phyloP scores from a whole-genome alignment of 2,113 vertebrate species.

The Cyanistes caeruleus region DNA sequence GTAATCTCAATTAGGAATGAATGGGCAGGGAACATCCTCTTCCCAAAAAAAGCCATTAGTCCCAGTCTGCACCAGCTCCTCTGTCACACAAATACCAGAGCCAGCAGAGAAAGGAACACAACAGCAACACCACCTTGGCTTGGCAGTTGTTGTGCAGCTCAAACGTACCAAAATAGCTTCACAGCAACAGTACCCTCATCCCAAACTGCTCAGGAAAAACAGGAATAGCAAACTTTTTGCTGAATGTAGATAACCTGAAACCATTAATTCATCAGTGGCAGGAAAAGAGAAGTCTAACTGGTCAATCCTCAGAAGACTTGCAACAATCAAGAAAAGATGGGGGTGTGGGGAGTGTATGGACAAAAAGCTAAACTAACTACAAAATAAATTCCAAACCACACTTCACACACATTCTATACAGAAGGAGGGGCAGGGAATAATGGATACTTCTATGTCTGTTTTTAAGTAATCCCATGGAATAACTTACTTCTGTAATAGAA shows the following conservation, averaged over 20 bases:
- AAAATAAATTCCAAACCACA: not conserved
- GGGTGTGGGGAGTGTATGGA: accelerated
- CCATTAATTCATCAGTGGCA: accelerated
- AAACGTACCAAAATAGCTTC: not conserved
- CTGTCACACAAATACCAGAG: not conserved
- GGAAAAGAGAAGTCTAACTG: not conserved
- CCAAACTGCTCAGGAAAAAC: not conserved
- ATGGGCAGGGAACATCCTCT: not conserved
- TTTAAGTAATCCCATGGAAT: not conserved
- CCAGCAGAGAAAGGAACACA: not conserved
- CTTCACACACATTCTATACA: not conserved
- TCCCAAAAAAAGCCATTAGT: not conserved
- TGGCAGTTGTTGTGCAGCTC: not conserved
- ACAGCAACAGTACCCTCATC: not conserved
- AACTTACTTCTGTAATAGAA: not conserved
- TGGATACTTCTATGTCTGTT: not conserved
- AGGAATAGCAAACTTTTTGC: not conserved
- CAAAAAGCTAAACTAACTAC: not conserved
- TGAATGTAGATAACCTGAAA: not conserved
- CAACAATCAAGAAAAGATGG: not conserved
- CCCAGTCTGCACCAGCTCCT: not conserved
- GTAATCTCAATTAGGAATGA: not conserved
- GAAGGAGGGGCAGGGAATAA: not conserved
- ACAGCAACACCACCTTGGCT: not conserved
- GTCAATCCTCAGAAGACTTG: not conserved